Conservation (phyloP, 1,140 invertebrate species). For the Papilio machaon region DNA sequence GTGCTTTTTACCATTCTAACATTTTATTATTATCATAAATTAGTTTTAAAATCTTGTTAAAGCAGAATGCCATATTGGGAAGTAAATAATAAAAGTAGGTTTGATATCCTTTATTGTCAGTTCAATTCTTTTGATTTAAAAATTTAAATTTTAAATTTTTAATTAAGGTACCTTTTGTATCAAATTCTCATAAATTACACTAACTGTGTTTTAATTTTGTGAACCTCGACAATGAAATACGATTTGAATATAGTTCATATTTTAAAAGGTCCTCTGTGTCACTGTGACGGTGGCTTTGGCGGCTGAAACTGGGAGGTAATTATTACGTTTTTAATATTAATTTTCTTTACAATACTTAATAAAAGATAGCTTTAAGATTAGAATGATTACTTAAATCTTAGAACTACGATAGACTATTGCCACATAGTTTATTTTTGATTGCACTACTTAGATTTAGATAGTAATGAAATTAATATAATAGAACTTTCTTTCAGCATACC, state of each 20-base stretch:
- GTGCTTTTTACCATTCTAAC: not conserved
- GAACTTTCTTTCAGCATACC: not conserved
- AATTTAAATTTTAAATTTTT: not conserved
- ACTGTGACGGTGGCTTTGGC: conserved; percentile 58
- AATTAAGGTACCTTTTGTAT: not conserved
- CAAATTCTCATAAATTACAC: not conserved
- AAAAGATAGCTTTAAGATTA: not conserved
- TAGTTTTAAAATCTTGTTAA: not conserved
- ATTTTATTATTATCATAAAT: not conserved
- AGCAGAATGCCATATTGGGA: not conserved
- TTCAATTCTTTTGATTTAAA: not conserved
- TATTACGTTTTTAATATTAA: not conserved
- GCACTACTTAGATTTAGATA: not conserved
- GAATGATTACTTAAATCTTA: no score
- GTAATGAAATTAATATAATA: not conserved
- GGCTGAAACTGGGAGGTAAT: conserved; percentile 52
- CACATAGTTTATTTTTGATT: not conserved
- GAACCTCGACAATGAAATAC: not conserved
- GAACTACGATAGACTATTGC: no score
- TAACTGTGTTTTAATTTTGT: not conserved
- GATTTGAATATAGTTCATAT: not conserved
- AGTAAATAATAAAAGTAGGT: not conserved
- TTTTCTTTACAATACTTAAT: not conserved
- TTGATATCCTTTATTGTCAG: not conserved
- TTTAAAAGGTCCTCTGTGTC: conserved; percentile 62